Percentiles rank a stretch among this genome's conserved stretches.
These are phyloP conservation scores for Cyprinella venusta DNA, from an alignment of 2,797 vertebrate species.

Conservation along the genomic window DNA sequence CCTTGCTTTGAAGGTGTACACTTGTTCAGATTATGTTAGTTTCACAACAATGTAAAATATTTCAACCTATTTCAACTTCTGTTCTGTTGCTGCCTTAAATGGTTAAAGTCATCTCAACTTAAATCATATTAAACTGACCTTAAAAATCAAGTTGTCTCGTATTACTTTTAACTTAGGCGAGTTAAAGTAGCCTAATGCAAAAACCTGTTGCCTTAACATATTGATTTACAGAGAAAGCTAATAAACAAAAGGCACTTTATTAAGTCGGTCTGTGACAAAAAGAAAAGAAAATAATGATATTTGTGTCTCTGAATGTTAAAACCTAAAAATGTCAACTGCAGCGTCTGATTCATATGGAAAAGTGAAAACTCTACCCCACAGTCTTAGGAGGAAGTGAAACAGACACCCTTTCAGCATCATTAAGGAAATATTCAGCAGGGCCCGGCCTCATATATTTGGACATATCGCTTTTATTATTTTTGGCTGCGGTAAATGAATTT, in stretches of 20 bases:
- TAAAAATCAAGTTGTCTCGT: neutral
- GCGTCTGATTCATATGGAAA: neutral
- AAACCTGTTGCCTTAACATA: neutral
- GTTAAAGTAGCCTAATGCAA: too few relatives aligned
- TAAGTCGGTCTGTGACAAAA: neutral
- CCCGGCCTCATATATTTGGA: slow-evolving; percentile 71
- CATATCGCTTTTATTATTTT: slow-evolving; percentile 79
- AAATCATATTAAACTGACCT: neutral
- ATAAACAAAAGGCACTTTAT: neutral
- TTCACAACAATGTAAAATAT: neutral
- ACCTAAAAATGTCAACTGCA: neutral
- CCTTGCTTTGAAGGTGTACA: neutral
- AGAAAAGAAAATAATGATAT: neutral
- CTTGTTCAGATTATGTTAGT: neutral
- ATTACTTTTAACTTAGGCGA: too few relatives aligned
- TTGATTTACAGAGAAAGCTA: neutral
- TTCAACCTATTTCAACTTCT: neutral
- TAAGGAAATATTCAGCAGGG: slow-evolving; percentile 77
- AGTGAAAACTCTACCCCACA: slow-evolving; percentile 29
- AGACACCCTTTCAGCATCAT: slow-evolving; percentile 73
- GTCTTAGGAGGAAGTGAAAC: slow-evolving; percentile 73
- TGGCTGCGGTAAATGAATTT: slow-evolving; percentile 71
- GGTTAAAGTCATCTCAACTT: neutral
- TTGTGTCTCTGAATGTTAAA: neutral
- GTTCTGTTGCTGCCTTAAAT: neutral